Percentiles rank a stretch among this genome's conserved stretches.
These are phyloP conservation scores for Sphecodes monilicornis DNA, from an alignment of 2,888 invertebrate genomes.

Conservation along the genomic window DNA sequence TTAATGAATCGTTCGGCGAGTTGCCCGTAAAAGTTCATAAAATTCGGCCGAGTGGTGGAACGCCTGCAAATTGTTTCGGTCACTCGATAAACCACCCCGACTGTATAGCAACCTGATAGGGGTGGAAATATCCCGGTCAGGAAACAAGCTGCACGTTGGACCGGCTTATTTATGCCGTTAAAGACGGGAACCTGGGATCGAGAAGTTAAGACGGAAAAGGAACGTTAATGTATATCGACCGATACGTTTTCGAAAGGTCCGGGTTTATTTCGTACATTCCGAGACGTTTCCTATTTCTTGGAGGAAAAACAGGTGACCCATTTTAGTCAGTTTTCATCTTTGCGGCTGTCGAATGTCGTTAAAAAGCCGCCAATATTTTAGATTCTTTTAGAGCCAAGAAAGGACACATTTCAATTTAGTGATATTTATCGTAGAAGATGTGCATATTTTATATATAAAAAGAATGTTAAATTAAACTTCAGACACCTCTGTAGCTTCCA, in stretches of 20 bases:
- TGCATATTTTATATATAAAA: no score
- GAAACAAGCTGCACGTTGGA: slow-evolving; percentile 33
- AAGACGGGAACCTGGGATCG: not conserved
- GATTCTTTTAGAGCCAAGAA: no score
- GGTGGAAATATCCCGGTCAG: slow-evolving; percentile 27
- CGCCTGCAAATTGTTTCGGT: slow-evolving; percentile 47
- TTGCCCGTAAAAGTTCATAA: slow-evolving; percentile 49
- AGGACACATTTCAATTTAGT: no score
- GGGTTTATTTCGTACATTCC: slow-evolving; percentile 43
- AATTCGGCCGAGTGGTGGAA: slow-evolving; percentile 32
- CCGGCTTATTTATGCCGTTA: slow-evolving; percentile 37
- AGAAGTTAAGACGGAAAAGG: not conserved
- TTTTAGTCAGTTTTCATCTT: no score
- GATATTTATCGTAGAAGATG: no score
- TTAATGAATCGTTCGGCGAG: slow-evolving; percentile 36
- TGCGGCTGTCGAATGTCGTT: no score
- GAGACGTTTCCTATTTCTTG: no score
- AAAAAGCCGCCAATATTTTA: no score
- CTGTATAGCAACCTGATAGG: not conserved
- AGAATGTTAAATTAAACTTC: no score
- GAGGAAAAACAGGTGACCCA: no score
- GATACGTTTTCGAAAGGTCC: slow-evolving; percentile 12
- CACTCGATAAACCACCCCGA: slow-evolving; percentile 22
- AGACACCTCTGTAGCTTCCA: no score
- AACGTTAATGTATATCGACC: slow-evolving; percentile 19